A percentile compares a stretch with the other conserved stretches of the same genome.
Conservation (phyloP, 2,888 invertebrate species). For the Meandrusa payeni region DNA sequence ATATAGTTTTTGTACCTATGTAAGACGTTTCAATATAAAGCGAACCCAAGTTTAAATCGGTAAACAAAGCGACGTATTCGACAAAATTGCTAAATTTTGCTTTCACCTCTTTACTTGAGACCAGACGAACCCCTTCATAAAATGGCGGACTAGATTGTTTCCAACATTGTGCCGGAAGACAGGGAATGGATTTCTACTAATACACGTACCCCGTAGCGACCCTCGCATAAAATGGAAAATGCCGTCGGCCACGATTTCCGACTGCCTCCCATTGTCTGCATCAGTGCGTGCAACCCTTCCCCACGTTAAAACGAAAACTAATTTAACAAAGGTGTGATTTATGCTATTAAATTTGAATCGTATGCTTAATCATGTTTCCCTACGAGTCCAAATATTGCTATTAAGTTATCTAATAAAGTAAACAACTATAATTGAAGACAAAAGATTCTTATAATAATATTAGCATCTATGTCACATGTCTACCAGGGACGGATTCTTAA, state of each 20-base stretch:
- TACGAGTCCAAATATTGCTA: neutral
- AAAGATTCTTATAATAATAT: no score
- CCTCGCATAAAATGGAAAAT: constrained; percentile 71
- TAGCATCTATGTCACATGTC: no score
- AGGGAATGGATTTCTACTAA: constrained; percentile 71
- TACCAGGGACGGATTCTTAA: no score
- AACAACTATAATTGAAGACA: no score
- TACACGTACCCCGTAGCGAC: constrained; percentile 54
- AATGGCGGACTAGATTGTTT: constrained; percentile 65
- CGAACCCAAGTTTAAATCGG: no score
- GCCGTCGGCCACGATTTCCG: constrained; percentile 66
- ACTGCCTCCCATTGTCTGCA: constrained; percentile 63
- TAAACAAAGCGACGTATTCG: constrained; percentile 1
- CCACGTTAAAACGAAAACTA: constrained; percentile 53
- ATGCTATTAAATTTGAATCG: constrained; percentile 26
- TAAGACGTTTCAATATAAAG: no score
- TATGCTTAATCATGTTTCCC: constrained; percentile 1
- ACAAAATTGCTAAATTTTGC: constrained; percentile 18
- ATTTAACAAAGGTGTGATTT: constrained; percentile 54
- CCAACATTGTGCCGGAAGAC: constrained; percentile 64
- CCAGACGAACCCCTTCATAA: constrained; percentile 54
- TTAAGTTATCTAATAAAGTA: neutral
- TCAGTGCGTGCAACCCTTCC: constrained; percentile 66
- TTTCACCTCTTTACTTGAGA: constrained; percentile 29
- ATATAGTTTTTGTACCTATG: no score